Evolutionary conservation across 2,797 vertebrate species (phyloP).

Genomic region (Protonibea diacanthus): DNA sequence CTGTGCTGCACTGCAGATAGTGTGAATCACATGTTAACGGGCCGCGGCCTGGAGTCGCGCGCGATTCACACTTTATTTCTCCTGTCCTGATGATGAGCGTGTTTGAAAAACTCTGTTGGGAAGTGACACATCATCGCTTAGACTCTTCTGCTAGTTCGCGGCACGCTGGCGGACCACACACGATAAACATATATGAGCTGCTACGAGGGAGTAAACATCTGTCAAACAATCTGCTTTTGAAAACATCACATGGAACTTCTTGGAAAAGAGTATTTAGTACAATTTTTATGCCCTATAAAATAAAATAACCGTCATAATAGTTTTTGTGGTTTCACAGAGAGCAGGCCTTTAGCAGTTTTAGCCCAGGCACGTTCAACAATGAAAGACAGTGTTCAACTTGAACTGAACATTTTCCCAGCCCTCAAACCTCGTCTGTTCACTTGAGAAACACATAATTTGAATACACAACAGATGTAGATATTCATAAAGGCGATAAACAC

Average conservation of each 20-base stretch:
- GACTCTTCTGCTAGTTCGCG: background rate
- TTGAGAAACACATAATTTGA: background rate
- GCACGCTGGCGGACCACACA: background rate
- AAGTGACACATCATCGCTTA: constrained; percentile 36
- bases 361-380: background rate
- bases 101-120: constrained; percentile 50
- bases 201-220: background rate
- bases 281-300: background rate
- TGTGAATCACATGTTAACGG: constrained; percentile 68
- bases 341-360: background rate
- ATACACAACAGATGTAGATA: background rate
- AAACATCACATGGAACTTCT: background rate
- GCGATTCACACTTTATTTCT: constrained; percentile 56
- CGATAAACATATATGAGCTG: background rate
- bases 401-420: background rate
- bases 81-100: constrained; percentile 45
- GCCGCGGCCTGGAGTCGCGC: constrained; percentile 23
- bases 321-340: background rate
- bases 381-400: constrained; percentile 1
- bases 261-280: background rate
- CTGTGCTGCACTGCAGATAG: constrained; percentile 43
- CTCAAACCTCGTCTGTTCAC: background rate
- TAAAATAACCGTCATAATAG: background rate
- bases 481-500: constrained; percentile 1
- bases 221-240: background rate